Conservation (phyloP, 2,797 vertebrate species). For the Gallinago stenura region DNA sequence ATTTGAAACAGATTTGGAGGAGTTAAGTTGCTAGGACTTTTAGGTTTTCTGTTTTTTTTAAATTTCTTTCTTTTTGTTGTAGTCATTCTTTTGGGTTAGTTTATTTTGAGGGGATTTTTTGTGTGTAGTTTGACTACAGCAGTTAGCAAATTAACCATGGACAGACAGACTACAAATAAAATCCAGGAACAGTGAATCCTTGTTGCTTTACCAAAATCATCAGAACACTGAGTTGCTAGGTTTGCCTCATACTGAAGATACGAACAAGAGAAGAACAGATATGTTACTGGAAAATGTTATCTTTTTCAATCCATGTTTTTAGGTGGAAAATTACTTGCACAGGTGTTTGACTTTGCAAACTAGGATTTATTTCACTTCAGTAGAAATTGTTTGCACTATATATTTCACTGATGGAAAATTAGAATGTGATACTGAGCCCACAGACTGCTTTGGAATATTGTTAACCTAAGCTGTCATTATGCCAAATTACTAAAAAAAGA, state of each 20-base stretch:
- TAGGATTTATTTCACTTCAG: conserved; percentile 44
- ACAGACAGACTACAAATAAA: not conserved
- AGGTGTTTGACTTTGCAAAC: conserved; percentile 43
- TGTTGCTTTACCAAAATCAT: not conserved
- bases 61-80: too few relatives aligned
- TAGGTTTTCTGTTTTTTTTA: not conserved
- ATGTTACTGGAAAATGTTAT: conserved; percentile 41
- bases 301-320: conserved; percentile 41
- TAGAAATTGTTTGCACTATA: conserved; percentile 25
- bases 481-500: conserved; percentile 15
- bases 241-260: conserved; percentile 33
- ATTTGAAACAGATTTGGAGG: conserved; percentile 51
- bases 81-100: not conserved
- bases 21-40: conserved; percentile 35
- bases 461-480: conserved; percentile 50
- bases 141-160: conserved; percentile 26
- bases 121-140: conserved; percentile 25
- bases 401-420: conserved; percentile 53
- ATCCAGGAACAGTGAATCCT: conserved; percentile 34
- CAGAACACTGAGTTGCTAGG: conserved; percentile 15
- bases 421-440: conserved; percentile 12
- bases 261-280: conserved; percentile 46
- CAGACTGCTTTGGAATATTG: conserved; percentile 28
- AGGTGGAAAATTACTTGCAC: conserved; percentile 61
- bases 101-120: not conserved